Evolutionary conservation across 2,113 vertebrate genomes (phyloP).

Genomic region (Lophura nycthemera): DNA sequence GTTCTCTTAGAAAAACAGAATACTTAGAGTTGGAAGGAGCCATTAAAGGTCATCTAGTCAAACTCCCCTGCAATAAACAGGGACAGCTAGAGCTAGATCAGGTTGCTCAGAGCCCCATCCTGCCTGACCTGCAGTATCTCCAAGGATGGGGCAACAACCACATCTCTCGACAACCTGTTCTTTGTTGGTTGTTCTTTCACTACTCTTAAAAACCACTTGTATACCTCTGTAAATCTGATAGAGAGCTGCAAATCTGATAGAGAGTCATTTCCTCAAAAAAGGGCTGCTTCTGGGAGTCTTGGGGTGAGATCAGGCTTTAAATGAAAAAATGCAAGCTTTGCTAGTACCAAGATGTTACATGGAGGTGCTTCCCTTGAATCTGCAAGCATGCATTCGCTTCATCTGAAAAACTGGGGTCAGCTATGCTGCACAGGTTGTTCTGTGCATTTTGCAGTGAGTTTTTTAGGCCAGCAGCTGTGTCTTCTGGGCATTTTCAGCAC

Average conservation of each 20-base stretch:
- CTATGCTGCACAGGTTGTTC: neutral
- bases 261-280: neutral
- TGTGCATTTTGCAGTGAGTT: neutral
- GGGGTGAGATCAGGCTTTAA: neutral
- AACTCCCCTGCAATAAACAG: too few species aligned
- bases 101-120: too few species aligned
- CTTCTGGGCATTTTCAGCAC: neutral
- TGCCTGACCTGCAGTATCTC: too few species aligned
- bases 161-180: too few species aligned
- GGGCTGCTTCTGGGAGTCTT: neutral
- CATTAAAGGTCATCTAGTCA: too few species aligned
- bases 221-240: neutral
- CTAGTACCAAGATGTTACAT: neutral
- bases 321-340: neutral
- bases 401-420: neutral
- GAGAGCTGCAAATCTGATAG: neutral
- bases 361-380: neutral
- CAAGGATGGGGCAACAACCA: too few species aligned
- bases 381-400: neutral
- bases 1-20: neutral
- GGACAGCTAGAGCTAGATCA: too few species aligned
- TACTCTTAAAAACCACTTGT: neutral
- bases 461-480: neutral
- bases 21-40: too few species aligned
- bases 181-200: accelerated